A percentile compares a stretch with the other conserved stretches of the same genome.
Conservation (phyloP, 2,888 invertebrate genomes). For the Lasius fuliginosus region DNA sequence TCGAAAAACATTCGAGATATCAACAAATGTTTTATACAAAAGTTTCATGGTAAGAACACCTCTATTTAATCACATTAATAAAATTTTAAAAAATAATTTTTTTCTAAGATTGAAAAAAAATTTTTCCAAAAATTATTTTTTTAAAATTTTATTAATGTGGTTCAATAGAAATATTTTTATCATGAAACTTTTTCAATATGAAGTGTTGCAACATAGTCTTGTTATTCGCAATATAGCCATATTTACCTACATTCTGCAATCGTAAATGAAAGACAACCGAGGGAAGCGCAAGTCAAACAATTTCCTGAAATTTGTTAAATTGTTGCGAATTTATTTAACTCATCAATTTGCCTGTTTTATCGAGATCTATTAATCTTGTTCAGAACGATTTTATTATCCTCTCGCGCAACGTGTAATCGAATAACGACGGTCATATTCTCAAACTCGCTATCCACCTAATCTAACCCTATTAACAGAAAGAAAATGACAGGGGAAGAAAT, state of each 20-base stretch:
- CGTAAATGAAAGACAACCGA: constrained; percentile 9
- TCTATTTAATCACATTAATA: no score
- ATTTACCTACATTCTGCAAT: constrained; percentile 38
- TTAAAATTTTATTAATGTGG: no score
- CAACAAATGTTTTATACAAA: no score
- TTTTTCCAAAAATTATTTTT: no score
- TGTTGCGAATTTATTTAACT: constrained; percentile 9
- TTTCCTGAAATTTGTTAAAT: constrained; percentile 10
- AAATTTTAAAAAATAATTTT: no score
- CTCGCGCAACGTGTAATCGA: background rate
- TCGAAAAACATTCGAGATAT: no score
- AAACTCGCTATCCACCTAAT: background rate
- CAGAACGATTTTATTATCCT: constrained; percentile 2
- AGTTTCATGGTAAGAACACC: no score
- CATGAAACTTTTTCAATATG: no score
- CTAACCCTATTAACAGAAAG: background rate
- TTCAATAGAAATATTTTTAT: no score
- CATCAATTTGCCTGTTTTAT: constrained; percentile 11
- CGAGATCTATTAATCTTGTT: constrained; percentile 18
- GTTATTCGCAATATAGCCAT: constrained; percentile 21
- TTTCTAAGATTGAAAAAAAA: no score
- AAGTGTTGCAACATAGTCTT: background rate
- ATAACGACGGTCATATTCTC: background rate
- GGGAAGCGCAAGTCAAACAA: constrained; percentile 32
- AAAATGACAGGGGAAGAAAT: background rate